Conservation (phyloP, 1,140 invertebrate genomes). For the Meloidogyne hapla region DNA sequence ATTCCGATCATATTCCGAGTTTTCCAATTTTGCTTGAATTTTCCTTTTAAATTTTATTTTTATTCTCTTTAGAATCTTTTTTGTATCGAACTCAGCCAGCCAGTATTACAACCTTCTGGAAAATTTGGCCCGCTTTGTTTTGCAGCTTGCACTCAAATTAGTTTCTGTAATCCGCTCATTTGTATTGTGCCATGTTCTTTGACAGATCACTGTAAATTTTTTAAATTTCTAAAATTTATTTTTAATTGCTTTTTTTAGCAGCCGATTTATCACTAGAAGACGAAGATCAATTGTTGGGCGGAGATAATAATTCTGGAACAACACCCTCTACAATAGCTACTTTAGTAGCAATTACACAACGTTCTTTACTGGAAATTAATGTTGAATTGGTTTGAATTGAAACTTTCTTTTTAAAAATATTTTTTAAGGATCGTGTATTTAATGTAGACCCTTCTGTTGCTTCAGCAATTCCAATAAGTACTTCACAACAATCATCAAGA, state of each 20-base stretch:
- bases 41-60: neutral
- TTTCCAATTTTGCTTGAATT: neutral
- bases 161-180: conserved; percentile 28
- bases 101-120: conserved; percentile 13
- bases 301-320: neutral
- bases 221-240: neutral
- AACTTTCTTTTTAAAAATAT: neutral
- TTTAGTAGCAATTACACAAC: conserved; percentile 42
- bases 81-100: conserved; percentile 35
- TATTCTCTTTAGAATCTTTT: conserved; percentile 42
- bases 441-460: conserved; percentile 28
- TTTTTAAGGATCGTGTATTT: conserved; percentile 21
- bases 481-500: conserved; percentile 9
- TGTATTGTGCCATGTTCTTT: conserved; percentile 41
- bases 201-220: neutral
- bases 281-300: conserved; percentile 17
- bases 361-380: conserved; percentile 38
- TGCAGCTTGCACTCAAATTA: conserved; percentile 41
- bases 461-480: conserved; percentile 3
- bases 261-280: conserved; percentile 41
- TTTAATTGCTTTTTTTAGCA: neutral
- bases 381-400: conserved; percentile 31
- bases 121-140: conserved; percentile 32
- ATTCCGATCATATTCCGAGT: too few relatives aligned
- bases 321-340: conserved; percentile 15